These are phyloP conservation scores for Gonioctena quinquepunctata DNA, from an alignment of 1,140 invertebrate species.

Conservation along the genomic window DNA sequence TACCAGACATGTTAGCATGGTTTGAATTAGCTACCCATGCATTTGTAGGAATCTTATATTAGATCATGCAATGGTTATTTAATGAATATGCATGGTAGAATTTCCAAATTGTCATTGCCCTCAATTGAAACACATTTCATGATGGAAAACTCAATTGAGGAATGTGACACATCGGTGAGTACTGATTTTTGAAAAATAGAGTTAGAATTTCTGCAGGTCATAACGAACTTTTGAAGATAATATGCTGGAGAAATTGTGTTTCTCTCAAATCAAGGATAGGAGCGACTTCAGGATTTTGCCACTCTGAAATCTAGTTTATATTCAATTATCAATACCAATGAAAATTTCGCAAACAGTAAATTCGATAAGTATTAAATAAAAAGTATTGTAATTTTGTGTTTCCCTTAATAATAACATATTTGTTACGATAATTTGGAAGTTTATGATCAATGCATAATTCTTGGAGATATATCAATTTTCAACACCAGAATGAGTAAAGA, in stretches of 20 bases:
- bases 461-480: too few species aligned
- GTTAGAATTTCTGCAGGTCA: background rate
- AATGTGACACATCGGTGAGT: conserved; percentile 4
- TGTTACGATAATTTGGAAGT: too few species aligned
- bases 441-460: too few species aligned
- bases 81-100: conserved; percentile 48
- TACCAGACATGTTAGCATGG: conserved; percentile 32
- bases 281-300: too few species aligned
- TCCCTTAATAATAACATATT: too few species aligned
- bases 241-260: background rate
- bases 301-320: too few species aligned
- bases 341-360: too few species aligned
- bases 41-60: conserved; percentile 40
- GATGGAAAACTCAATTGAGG: background rate
- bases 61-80: conserved; percentile 40
- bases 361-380: too few species aligned
- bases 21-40: conserved; percentile 47
- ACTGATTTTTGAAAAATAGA: conserved; percentile 8
- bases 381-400: too few species aligned
- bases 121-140: conserved; percentile 24
- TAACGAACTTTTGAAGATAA: background rate
- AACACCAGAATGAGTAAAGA: too few species aligned
- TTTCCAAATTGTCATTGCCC: conserved; percentile 25
- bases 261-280: background rate
- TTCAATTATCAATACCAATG: too few species aligned